Base-by-base conservation (phyloP, 2,888 invertebrate species). In the Acrobasis consociella region DNA sequence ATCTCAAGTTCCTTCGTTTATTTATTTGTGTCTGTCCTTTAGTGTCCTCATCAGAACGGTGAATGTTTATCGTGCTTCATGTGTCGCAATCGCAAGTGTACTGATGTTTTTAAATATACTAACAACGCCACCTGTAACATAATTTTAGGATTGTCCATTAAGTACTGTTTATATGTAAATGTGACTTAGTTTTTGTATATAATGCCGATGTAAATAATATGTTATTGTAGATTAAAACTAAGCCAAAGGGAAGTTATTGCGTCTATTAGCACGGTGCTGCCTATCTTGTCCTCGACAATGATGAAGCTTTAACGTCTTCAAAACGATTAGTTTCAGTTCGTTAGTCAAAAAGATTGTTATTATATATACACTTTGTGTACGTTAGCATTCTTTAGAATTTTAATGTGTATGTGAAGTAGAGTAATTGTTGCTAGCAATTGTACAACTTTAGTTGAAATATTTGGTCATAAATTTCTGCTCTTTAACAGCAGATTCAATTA, bases 231-330 rank as follows among this genome's bases (percentile, higher is more conserved):
- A 72, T 72, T 77, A 77, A 81, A 82, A 81, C 78, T 87, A 81
- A 88, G 90, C 90, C 90, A 89, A 90, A 91, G 91, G 90, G 89
- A 84, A 81, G 80, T 77, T 78, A 70, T 72, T 77, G 82, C 81
- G 82, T 87, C 82, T 86, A 78, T 77, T 78, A 80, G 81, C 77
- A 82, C 87, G 89, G 89, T 91, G 90, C 88, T 91, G 87, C 84
- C 78, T 75, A 75, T 78, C 71, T 79, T 82, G 80, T 81, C 75
- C 83, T 77, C 76, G 80, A 80, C 69, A 72, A 83, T 78, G 81
- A 79, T 81, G 80, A 82, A 86, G 87, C 85, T 86, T 88, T 87
- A 89, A 76, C 46, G 46, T 46, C 69, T 73, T 76, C 77, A 72
- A 74, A 69, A 67, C 73, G n/a, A n/a, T n/a, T n/a, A n/a, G n/a